Percentiles rank a stretch among this genome's conserved stretches.
phyloP scores from a whole-genome alignment of 2,888 invertebrate species.

The Polia nebulosa region DNA sequence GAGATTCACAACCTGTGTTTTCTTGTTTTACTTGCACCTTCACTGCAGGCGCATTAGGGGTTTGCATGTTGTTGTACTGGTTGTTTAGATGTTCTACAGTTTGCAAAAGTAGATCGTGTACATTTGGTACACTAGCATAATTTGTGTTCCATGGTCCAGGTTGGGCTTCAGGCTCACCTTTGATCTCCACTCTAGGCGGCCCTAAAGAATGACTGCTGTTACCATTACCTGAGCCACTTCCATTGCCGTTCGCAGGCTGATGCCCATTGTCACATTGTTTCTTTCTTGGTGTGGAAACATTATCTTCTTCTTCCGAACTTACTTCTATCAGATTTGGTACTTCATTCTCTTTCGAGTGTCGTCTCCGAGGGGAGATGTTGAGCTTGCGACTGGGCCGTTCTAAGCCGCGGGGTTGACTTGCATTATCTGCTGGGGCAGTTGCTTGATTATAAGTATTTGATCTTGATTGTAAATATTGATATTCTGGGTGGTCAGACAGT shows the following conservation, averaged over 20 bases:
- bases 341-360: constrained; percentile 84
- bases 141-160: constrained; percentile 61
- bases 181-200: constrained; percentile 73
- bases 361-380: constrained; percentile 86
- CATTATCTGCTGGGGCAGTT: constrained; percentile 47
- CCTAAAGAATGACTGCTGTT: constrained; percentile 53
- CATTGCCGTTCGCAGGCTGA: constrained; percentile 35
- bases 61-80: constrained; percentile 53
- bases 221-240: constrained; percentile 53
- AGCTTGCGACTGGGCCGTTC: constrained; percentile 86
- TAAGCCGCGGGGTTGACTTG: constrained; percentile 68
- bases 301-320: constrained; percentile 89
- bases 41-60: constrained; percentile 40
- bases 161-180: constrained; percentile 78
- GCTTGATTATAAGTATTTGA: constrained; percentile 59
- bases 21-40: constrained; percentile 73
- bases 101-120: constrained; percentile 55
- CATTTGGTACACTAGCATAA: constrained; percentile 51
- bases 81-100: constrained; percentile 48
- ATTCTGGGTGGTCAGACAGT: constrained; percentile 69
- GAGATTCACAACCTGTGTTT: constrained; percentile 61
- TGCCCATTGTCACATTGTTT: constrained; percentile 75
- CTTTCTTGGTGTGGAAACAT: constrained; percentile 77
- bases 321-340: constrained; percentile 85
- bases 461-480: constrained; percentile 65